Evolutionary conservation across 2,888 invertebrate species (phyloP).

Genomic region (Onchidella celtica): DNA sequence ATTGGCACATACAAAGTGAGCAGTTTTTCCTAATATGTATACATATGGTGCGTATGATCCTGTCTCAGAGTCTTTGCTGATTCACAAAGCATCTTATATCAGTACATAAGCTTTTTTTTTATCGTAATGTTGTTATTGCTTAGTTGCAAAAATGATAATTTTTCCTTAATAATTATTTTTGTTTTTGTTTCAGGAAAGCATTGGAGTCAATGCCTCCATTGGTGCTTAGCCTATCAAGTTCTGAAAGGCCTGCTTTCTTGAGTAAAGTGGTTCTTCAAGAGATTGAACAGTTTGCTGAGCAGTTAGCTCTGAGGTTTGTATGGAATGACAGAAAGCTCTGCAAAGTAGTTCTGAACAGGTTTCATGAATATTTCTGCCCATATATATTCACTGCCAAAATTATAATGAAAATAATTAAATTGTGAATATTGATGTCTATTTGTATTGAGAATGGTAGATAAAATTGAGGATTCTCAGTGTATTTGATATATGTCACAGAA

Average conservation of each 20-base stretch:
- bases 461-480: too few species aligned
- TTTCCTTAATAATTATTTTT: neutral
- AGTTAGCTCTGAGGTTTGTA: conserved; percentile 27
- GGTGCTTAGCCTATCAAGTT: conserved; percentile 73
- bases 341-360: too few species aligned
- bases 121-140: too few species aligned
- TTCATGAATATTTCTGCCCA: too few species aligned
- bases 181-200: conserved; percentile 63
- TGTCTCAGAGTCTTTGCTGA: neutral
- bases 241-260: conserved; percentile 74
- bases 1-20: conserved; percentile 74
- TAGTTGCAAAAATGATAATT: too few species aligned
- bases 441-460: too few species aligned
- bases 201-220: conserved; percentile 77
- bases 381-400: too few species aligned
- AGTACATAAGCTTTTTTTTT: neutral
- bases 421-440: too few species aligned
- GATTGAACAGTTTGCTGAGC: conserved; percentile 69
- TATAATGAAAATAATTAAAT: too few species aligned
- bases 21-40: neutral
- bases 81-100: neutral
- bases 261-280: conserved; percentile 76
- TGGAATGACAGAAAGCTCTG: neutral
- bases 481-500: too few species aligned
- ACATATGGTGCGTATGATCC: neutral